Conservation (phyloP, 92 coral and sea anemone genomes). For the Ricordea florida region DNA sequence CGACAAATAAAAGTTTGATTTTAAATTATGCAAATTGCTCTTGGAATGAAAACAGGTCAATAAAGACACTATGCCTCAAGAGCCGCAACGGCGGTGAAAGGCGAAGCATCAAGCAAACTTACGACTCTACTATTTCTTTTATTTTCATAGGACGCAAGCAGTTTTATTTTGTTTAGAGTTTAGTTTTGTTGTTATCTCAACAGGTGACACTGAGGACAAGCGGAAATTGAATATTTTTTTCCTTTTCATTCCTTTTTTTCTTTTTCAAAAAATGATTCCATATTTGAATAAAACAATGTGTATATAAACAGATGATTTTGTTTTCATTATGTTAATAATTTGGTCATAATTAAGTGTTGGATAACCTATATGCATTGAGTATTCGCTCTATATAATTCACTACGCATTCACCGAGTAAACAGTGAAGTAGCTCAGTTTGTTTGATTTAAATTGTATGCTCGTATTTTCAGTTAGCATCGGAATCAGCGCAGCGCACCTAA, state of each 20-base stretch:
- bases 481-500: no score
- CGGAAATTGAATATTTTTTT: no score
- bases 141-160: not conserved
- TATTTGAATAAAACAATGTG: not conserved
- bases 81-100: conserved; percentile 6
- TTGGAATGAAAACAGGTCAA: not conserved
- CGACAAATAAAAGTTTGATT: not conserved
- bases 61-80: conserved; percentile 3
- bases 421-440: no score
- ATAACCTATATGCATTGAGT: no score
- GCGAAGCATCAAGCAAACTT: not conserved
- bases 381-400: no score
- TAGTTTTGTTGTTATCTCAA: not conserved
- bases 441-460: no score
- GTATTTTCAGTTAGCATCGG: no score
- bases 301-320: no score
- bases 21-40: not conserved
- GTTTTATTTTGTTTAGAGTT: not conserved
- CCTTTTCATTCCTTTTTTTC: no score
- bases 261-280: no score
- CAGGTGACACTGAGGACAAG: not conserved
- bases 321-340: not conserved
- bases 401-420: no score
- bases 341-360: not conserved
- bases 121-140: not conserved